Percentiles rank a stretch among this genome's conserved stretches.
phyloP scores from a whole-genome alignment of 2,888 invertebrate species.

The Thymelicus lineola region DNA sequence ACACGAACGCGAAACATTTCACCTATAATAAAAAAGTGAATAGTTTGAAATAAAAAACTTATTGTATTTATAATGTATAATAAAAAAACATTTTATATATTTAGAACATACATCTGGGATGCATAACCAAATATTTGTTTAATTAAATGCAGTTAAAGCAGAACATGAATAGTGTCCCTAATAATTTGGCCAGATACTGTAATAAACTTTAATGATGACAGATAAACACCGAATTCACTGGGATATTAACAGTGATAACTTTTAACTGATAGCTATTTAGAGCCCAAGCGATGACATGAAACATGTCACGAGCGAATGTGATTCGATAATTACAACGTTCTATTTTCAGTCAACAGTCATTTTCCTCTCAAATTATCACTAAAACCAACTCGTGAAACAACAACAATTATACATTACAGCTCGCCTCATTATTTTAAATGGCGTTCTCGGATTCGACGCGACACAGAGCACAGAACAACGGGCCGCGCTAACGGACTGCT shows the following conservation, averaged over 20 bases:
- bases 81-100: no score
- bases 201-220: no score
- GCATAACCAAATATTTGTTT: no score
- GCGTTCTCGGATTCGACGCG: conserved; percentile 57
- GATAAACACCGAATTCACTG: not conserved
- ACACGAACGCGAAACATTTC: no score
- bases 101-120: no score
- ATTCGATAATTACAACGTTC: conserved; percentile 41
- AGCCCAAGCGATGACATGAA: conserved; percentile 38
- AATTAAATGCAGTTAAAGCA: no score
- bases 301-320: conserved; percentile 45
- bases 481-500: conserved; percentile 33
- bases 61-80: no score
- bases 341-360: conserved; percentile 46
- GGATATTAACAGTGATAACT: not conserved
- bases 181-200: no score
- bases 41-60: no score
- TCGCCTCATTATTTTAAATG: conserved; percentile 69
- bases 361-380: conserved; percentile 47
- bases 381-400: conserved; percentile 48
- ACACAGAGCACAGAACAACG: conserved; percentile 43
- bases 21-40: no score
- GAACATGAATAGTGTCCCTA: no score
- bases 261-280: conserved; percentile 20
- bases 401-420: conserved; percentile 50